phyloP scores from a whole-genome alignment of 2,113 vertebrate species.

The Copsychus sechellarum region DNA sequence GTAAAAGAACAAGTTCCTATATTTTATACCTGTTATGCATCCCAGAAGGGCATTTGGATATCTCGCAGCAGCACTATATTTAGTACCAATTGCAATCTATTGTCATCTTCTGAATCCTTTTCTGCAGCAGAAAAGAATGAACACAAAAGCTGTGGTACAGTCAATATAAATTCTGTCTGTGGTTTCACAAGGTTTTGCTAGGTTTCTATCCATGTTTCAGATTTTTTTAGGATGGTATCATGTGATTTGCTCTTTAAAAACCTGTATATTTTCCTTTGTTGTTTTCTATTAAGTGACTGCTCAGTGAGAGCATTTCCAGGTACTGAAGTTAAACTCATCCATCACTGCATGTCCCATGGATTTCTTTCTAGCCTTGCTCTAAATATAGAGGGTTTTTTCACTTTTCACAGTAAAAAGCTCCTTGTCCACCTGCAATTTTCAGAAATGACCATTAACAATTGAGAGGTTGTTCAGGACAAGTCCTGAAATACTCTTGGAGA shows the following conservation, averaged over 20 bases:
- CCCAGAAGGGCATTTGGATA: neutral
- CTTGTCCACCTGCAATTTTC: neutral
- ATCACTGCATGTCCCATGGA: neutral
- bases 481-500: neutral
- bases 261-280: neutral
- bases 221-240: neutral
- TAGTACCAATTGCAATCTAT: neutral
- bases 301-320: neutral
- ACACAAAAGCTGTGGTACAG: neutral
- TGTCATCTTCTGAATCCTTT: neutral
- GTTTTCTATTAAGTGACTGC: neutral
- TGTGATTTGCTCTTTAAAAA: neutral
- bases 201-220: neutral
- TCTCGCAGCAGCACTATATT: neutral
- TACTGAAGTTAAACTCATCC: neutral
- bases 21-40: conserved; percentile 2
- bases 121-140: neutral
- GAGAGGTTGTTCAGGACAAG: neutral
- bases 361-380: neutral
- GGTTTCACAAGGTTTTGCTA: neutral
- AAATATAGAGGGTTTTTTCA: neutral
- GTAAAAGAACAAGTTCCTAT: neutral
- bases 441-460: neutral
- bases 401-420: neutral
- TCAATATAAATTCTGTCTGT: neutral